These are phyloP conservation scores for Pyralis farinalis DNA, from an alignment of 2,888 invertebrate species.

Conservation along the genomic window DNA sequence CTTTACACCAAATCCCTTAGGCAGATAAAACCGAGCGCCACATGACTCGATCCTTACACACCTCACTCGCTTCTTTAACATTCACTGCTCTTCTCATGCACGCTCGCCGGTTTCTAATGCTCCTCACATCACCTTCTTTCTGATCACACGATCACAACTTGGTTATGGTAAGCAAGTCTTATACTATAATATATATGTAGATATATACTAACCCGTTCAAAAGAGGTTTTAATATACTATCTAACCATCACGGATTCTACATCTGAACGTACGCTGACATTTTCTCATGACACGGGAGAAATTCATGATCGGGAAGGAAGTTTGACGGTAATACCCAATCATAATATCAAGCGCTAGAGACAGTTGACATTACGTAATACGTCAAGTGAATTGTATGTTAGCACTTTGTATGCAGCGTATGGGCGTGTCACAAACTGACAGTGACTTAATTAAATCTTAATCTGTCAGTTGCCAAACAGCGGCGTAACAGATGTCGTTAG, in stretches of 20 bases:
- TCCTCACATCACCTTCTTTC: too few species aligned
- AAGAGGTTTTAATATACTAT: constrained; percentile 44
- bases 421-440: constrained; percentile 45
- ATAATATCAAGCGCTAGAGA: constrained; percentile 44
- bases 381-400: constrained; percentile 26
- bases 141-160: too few species aligned
- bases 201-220: too few species aligned
- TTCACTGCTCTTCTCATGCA: too few species aligned
- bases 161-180: too few species aligned
- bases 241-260: constrained; percentile 35
- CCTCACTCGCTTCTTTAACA: too few species aligned
- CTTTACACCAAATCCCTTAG: too few species aligned
- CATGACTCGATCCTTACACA: too few species aligned
- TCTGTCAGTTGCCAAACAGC: constrained; percentile 50
- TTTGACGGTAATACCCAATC: constrained; percentile 55
- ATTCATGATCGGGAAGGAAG: constrained; percentile 61
- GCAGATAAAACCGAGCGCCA: too few species aligned
- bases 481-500: constrained; percentile 35
- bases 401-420: constrained; percentile 41
- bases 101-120: too few species aligned
- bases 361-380: constrained; percentile 50
- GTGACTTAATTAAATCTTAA: constrained; percentile 49
- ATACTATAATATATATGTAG: too few species aligned
- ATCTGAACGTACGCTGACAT: constrained; percentile 51
- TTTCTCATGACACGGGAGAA: constrained; percentile 57